Conservation (phyloP, 92 coral and sea anemone genomes). For the Epizoanthus rinbou region DNA sequence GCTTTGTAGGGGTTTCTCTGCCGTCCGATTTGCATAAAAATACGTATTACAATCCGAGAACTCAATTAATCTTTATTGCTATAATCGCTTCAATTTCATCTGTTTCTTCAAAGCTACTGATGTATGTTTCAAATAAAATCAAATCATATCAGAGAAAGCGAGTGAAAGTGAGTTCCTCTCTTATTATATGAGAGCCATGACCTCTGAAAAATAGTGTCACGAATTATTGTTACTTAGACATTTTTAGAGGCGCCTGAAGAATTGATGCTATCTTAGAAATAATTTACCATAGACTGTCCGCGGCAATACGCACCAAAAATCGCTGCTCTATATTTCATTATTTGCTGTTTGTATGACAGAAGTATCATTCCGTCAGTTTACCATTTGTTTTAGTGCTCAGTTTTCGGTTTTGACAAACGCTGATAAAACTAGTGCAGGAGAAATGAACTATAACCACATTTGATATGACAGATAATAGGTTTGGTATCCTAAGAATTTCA, state of each 20-base stretch:
- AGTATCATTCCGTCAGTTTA: too few relatives aligned
- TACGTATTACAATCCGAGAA: constrained; percentile 2
- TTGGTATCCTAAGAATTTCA: not conserved
- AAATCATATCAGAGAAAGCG: not conserved
- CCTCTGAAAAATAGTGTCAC: constrained; percentile 2
- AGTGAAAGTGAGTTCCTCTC: not conserved
- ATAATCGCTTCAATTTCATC: constrained; percentile 2
- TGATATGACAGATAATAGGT: too few relatives aligned
- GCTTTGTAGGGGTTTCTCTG: constrained; percentile 18
- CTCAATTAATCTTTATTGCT: constrained; percentile 3
- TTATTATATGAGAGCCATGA: not conserved
- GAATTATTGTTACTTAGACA: constrained; percentile 22
- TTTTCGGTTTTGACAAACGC: too few relatives aligned
- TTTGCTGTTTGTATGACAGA: not conserved
- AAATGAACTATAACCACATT: not conserved
- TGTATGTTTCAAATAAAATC: not conserved
- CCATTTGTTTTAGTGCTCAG: too few relatives aligned
- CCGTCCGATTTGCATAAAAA: constrained; percentile 22
- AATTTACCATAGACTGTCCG: not conserved
- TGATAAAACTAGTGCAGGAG: too few relatives aligned
- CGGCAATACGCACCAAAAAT: not conserved
- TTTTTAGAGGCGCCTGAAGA: not conserved
- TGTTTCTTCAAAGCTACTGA: not conserved
- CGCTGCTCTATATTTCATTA: too few relatives aligned
- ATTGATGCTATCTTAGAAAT: not conserved